Conservation (phyloP, 2,113 vertebrate genomes). For the Ptychochromis oligacanthus region DNA sequence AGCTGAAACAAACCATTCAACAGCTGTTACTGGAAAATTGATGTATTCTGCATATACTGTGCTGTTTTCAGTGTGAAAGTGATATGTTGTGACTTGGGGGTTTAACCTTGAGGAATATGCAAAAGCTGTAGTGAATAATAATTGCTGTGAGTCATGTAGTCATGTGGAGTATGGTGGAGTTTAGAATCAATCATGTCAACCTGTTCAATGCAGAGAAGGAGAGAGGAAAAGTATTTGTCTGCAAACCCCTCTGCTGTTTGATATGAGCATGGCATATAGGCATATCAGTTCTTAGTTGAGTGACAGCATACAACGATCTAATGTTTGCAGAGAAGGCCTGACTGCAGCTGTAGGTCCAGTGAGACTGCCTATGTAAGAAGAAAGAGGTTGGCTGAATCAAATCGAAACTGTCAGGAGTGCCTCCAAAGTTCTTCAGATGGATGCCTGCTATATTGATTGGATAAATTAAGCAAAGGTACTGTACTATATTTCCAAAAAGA, state of each 20-base stretch:
- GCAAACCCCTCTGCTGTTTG: conserved; percentile 42
- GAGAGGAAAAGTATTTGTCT: neutral
- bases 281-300: conserved; percentile 18
- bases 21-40: conserved; percentile 30
- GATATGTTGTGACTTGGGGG: neutral
- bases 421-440: conserved; percentile 8
- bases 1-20: conserved; percentile 34
- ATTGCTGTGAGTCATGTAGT: conserved; percentile 10
- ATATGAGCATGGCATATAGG: conserved; percentile 27
- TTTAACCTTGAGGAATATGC: conserved; percentile 19
- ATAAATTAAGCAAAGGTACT: conserved; percentile 50
- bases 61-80: conserved; percentile 23
- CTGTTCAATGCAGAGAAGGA: conserved; percentile 3
- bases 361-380: conserved; percentile 9
- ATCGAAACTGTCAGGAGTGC: conserved; percentile 12
- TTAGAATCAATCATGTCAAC: conserved; percentile 4
- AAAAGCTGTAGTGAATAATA: conserved; percentile 11
- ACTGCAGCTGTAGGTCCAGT: conserved; percentile 15
- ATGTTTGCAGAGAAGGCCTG: conserved; percentile 53
- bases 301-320: conserved; percentile 47
- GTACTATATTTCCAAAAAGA: conserved; percentile 3
- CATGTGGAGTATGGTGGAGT: neutral
- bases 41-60: conserved; percentile 26
- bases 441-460: conserved; percentile 51
- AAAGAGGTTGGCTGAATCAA: conserved; percentile 45